phyloP scores from a whole-genome alignment of 2,797 vertebrate genomes.

The Percopsis omiscomaycus region DNA sequence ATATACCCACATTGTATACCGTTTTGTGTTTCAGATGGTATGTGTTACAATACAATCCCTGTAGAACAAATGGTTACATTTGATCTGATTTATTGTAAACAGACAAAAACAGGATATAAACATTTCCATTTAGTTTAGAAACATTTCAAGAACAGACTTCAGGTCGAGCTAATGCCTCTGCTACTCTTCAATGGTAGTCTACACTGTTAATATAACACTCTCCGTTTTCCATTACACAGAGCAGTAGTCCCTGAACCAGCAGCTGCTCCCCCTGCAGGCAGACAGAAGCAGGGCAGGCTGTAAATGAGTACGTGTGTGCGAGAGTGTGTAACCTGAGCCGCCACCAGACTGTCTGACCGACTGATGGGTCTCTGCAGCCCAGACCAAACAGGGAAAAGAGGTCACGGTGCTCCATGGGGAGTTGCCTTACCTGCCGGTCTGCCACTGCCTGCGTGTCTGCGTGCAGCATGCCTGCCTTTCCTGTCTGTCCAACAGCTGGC shows the following conservation, averaged over 20 bases:
- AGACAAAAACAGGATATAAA: not conserved
- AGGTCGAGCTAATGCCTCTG: not conserved
- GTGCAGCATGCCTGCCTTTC: not conserved
- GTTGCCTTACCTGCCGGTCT: conserved; percentile 16
- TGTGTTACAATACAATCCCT: no score
- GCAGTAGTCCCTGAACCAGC: not conserved
- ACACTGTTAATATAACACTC: not conserved
- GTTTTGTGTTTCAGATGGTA: no score
- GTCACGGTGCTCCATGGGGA: conserved; percentile 59
- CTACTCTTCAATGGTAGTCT: not conserved
- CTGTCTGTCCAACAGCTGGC: conserved; percentile 2
- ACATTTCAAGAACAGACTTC: not conserved
- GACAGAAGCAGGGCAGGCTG: conserved; percentile 18
- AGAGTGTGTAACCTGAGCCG: conserved; percentile 56
- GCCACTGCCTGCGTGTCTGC: conserved; percentile 24
- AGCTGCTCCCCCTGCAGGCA: conserved; percentile 66
- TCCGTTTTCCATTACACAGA: not conserved
- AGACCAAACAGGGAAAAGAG: conserved; percentile 74
- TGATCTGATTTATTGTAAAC: not conserved
- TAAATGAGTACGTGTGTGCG: conserved; percentile 2
- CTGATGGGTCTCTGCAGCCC: conserved; percentile 54
- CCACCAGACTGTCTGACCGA: conserved; percentile 66
- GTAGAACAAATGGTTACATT: no score
- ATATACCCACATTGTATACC: no score
- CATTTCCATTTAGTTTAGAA: not conserved